A percentile compares a stretch with the other conserved stretches of the same genome.
Conservation (phyloP, 2,888 invertebrate genomes). For the Plebejus argus region DNA sequence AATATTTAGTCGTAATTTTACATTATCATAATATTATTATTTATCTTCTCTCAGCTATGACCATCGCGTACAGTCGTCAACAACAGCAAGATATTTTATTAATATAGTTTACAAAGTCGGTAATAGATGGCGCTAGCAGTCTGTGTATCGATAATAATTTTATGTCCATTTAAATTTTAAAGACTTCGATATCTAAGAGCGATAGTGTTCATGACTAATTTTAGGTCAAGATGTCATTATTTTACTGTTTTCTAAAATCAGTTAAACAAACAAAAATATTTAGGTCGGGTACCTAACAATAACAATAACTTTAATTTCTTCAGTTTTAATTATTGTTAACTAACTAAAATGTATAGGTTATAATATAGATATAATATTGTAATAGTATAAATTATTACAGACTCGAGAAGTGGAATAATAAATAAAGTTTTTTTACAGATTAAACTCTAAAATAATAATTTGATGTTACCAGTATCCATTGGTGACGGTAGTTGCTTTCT, state of each 20-base stretch:
- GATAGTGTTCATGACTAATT: slow-evolving; percentile 17
- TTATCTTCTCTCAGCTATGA: too few relatives aligned
- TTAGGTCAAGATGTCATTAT: slow-evolving; percentile 4
- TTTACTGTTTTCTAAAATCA: slow-evolving; percentile 1
- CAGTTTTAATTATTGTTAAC: too few relatives aligned
- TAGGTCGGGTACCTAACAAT: background rate
- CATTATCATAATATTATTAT: too few relatives aligned
- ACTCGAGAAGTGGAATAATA: too few relatives aligned
- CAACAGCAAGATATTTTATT: background rate
- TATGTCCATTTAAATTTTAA: background rate
- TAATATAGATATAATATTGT: too few relatives aligned
- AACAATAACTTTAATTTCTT: background rate
- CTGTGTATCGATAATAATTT: background rate
- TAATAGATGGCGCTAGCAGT: slow-evolving; percentile 18
- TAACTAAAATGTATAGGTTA: too few relatives aligned
- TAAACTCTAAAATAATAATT: too few relatives aligned
- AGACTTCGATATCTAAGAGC: background rate
- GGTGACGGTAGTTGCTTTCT: too few relatives aligned
- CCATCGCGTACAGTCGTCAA: background rate
- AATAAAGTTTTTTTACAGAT: too few relatives aligned
- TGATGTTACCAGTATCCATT: too few relatives aligned
- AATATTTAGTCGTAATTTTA: too few relatives aligned
- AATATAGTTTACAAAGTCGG: background rate
- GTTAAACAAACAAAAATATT: slow-evolving; percentile 1
- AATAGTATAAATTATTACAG: too few relatives aligned